Evolutionary conservation across 92 coral and sea anemone species (phyloP).

Genomic region (Heliopora coerulea): DNA sequence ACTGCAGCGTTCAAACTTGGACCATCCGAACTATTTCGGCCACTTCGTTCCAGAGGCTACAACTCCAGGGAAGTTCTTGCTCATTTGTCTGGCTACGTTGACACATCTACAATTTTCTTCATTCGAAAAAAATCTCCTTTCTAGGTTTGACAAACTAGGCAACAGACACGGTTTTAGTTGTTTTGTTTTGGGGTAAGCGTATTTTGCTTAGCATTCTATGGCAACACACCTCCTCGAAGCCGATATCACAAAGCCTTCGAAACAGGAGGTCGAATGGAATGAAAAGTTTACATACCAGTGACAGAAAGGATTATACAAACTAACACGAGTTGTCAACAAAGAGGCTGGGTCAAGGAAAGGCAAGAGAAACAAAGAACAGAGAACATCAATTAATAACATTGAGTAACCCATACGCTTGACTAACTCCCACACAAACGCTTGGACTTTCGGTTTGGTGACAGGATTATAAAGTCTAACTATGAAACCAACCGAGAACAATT

Average conservation of each 20-base stretch:
- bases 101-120: not conserved
- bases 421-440: too few relatives aligned
- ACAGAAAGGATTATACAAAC: constrained; percentile 14
- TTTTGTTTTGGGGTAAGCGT: too few relatives aligned
- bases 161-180: too few relatives aligned
- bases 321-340: constrained; percentile 1
- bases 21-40: not conserved
- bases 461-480: not conserved
- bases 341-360: not conserved
- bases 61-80: not conserved
- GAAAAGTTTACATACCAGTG: constrained; percentile 30
- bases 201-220: not conserved
- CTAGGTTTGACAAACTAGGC: not conserved
- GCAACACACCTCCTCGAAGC: not conserved
- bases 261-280: not conserved
- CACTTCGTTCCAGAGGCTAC: not conserved
- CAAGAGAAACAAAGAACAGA: not conserved
- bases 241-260: not conserved
- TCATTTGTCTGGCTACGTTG: not conserved
- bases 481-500: too few relatives aligned
- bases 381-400: not conserved
- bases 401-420: too few relatives aligned
- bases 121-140: not conserved
- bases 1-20: not conserved
- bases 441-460: not conserved